Conservation (phyloP, 2,113 vertebrate species). For the Macrotus californicus region DNA sequence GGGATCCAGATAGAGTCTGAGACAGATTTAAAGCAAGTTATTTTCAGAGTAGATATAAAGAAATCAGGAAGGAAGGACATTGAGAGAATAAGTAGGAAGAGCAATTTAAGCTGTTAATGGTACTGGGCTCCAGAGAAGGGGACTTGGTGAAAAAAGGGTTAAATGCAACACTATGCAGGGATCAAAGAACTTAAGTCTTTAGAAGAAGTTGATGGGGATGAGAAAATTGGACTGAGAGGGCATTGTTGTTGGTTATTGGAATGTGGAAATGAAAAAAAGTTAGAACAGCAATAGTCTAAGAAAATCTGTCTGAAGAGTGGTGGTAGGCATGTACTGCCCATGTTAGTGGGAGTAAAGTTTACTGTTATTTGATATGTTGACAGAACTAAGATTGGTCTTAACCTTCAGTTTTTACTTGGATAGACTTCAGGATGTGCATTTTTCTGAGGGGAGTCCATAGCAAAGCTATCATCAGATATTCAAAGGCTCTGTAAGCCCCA, state of each 20-base stretch:
- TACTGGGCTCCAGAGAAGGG: neutral
- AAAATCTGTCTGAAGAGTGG: neutral
- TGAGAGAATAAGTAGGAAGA: neutral
- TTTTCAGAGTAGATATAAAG: neutral
- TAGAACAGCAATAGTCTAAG: neutral
- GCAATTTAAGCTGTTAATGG: neutral
- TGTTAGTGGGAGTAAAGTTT: neutral
- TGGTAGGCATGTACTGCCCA: neutral
- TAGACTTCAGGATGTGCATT: neutral
- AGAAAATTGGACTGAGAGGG: neutral
- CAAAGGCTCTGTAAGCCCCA: neutral
- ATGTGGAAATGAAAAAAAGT: neutral
- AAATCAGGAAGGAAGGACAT: neutral
- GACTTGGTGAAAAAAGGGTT: neutral
- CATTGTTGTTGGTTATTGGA: neutral
- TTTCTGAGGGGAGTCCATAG: neutral
- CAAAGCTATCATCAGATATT: neutral
- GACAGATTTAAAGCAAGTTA: neutral
- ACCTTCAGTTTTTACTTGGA: neutral
- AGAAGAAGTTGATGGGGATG: neutral
- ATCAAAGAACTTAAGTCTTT: neutral
- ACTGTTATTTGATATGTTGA: neutral
- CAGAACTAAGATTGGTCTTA: neutral
- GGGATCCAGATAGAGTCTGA: neutral
- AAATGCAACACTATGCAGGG: neutral